phyloP scores from a whole-genome alignment of 2,888 invertebrate species.

The Drosophila emarginata region DNA sequence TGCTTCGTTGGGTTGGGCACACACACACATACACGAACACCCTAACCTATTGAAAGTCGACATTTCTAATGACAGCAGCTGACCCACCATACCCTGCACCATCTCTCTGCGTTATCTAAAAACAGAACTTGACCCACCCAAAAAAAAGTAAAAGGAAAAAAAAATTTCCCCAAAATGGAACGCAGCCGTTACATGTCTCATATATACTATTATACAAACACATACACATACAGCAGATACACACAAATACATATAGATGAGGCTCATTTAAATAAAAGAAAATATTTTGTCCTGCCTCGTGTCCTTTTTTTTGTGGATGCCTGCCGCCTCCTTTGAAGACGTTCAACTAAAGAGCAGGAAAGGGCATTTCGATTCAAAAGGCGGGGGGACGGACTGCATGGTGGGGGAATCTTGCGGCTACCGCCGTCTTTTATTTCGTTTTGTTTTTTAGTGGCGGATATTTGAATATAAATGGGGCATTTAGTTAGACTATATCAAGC shows the following conservation, averaged over 20 bases:
- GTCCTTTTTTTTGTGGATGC: slow-evolving; percentile 47
- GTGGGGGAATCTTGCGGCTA: slow-evolving; percentile 53
- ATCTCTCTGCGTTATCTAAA: background rate
- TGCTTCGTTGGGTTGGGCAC: slow-evolving; percentile 44
- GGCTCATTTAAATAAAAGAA: slow-evolving; percentile 77
- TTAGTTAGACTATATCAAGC: slow-evolving; percentile 79
- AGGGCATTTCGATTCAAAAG: no score
- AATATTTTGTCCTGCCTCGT: slow-evolving; percentile 66
- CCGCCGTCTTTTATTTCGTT: slow-evolving; percentile 62
- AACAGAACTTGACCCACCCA: slow-evolving; percentile 33
- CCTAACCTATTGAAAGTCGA: slow-evolving; percentile 68
- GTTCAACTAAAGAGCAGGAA: background rate
- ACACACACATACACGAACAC: slow-evolving; percentile 9
- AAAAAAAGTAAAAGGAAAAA: slow-evolving; percentile 28
- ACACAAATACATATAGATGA: slow-evolving; percentile 45
- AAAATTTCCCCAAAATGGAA: slow-evolving; percentile 31
- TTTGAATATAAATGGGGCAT: slow-evolving; percentile 79
- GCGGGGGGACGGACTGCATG: no score
- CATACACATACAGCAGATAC: slow-evolving; percentile 29
- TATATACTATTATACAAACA: slow-evolving; percentile 24
- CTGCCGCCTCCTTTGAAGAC: slow-evolving; percentile 3
- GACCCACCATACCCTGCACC: background rate
- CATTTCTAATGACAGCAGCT: slow-evolving; percentile 56
- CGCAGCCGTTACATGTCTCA: slow-evolving; percentile 65
- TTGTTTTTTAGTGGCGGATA: slow-evolving; percentile 74